Percentiles rank a stretch among this genome's conserved stretches.
Evolutionary conservation across 2,113 vertebrate species (phyloP).

Genomic region (Toxostoma redivivum): DNA sequence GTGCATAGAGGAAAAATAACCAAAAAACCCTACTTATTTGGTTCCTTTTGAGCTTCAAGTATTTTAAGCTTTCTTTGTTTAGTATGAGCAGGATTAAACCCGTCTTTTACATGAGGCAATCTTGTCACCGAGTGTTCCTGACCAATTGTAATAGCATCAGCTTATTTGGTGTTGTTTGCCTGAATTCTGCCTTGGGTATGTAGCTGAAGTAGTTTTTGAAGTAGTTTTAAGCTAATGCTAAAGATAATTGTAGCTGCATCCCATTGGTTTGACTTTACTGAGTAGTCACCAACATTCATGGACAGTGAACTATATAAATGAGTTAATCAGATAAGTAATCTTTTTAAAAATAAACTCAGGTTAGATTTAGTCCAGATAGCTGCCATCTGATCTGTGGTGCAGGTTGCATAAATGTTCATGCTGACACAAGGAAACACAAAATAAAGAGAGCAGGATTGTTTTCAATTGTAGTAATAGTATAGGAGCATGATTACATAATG

Average conservation of each 20-base stretch:
- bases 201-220: background rate
- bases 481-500: accelerated
- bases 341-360: background rate
- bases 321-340: background rate
- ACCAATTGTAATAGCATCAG: background rate
- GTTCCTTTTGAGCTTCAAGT: background rate
- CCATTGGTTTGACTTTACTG: background rate
- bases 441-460: background rate
- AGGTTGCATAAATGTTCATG: background rate
- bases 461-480: background rate
- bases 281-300: accelerated
- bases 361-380: background rate
- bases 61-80: background rate
- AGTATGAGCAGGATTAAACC: background rate
- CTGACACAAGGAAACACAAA: background rate
- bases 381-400: background rate
- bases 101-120: background rate
- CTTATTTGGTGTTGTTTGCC: background rate
- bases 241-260: background rate
- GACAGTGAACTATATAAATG: background rate
- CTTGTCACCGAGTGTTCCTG: background rate
- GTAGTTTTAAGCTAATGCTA: background rate
- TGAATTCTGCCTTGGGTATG: background rate
- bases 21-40: background rate
- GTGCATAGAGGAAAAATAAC: background rate